Evolutionary conservation across 2,113 vertebrate genomes (phyloP).

Genomic region (Elgaria multicarinata): DNA sequence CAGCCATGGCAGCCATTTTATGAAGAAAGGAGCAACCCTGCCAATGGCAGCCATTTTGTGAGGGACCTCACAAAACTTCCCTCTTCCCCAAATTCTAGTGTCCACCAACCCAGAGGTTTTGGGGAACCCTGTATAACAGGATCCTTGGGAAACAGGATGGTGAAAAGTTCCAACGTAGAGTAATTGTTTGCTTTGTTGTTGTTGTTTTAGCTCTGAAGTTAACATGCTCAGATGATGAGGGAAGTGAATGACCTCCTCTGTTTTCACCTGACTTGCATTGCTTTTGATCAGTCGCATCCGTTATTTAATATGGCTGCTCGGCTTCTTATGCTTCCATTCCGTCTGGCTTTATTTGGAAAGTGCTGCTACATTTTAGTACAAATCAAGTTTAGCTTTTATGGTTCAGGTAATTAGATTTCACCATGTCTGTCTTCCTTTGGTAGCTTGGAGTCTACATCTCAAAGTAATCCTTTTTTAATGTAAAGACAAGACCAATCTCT

Average conservation of each 20-base stretch:
- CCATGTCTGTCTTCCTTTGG: constrained; percentile 27
- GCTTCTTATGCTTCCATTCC: constrained; percentile 54
- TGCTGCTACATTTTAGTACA: constrained; percentile 45
- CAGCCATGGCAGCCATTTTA: no score
- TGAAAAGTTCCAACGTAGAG: not conserved
- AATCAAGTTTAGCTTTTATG: constrained; percentile 42
- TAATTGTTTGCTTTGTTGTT: constrained; percentile 50
- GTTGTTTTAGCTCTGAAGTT: constrained; percentile 50
- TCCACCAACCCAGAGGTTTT: no score
- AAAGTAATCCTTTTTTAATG: constrained; percentile 52
- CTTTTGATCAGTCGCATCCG: constrained; percentile 61
- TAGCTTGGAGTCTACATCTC: not conserved
- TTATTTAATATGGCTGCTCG: constrained; percentile 63
- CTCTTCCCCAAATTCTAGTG: no score
- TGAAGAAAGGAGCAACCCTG: no score
- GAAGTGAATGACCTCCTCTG: constrained; percentile 62
- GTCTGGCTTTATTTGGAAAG: constrained; percentile 40
- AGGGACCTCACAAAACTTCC: no score
- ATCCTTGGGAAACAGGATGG: constrained; percentile 58
- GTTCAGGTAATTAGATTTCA: constrained; percentile 49
- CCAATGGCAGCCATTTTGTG: no score
- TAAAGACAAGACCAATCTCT: constrained; percentile 41
- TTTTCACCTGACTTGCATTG: constrained; percentile 51
- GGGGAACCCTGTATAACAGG: not conserved
- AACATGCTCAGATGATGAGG: constrained; percentile 41